A percentile compares a stretch with the other conserved stretches of the same genome.
phyloP scores from a whole-genome alignment of 2,888 invertebrate species.

The Lithosia quadra region DNA sequence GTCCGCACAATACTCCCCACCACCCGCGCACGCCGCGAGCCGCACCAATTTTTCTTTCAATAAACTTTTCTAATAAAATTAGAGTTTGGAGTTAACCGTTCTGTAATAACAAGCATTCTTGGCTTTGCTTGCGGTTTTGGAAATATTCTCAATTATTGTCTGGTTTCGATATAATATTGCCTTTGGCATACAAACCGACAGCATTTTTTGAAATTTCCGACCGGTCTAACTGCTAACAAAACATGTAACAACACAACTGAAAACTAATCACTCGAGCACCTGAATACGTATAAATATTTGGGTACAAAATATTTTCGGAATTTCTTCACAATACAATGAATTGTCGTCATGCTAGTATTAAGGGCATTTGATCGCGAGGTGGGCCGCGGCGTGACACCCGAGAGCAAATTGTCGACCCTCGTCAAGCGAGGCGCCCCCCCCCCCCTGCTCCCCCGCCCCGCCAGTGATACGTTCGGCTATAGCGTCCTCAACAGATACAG shows the following conservation, averaged over 20 bases:
- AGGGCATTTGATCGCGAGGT: not conserved
- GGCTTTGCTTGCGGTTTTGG: not conserved
- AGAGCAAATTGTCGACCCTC: constrained; percentile 13
- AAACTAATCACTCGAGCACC: not conserved
- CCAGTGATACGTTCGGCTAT: too few species aligned
- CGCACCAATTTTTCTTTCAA: not conserved
- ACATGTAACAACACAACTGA: too few species aligned
- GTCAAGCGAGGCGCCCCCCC: not conserved
- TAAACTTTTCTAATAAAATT: constrained; percentile 11
- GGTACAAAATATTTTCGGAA: not conserved
- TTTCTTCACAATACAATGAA: not conserved
- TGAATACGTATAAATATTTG: not conserved
- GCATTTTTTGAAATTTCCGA: too few species aligned
- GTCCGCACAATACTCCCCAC: constrained; percentile 3
- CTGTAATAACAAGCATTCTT: not conserved
- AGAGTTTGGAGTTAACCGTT: too few species aligned
- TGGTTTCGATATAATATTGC: too few species aligned
- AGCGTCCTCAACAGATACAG: too few species aligned
- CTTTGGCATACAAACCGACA: too few species aligned
- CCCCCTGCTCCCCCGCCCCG: not conserved
- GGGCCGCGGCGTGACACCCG: not conserved
- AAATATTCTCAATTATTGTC: not conserved
- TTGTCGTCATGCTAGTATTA: not conserved
- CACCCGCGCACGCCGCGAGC: not conserved
- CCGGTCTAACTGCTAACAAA: too few species aligned